phyloP scores from a whole-genome alignment of 1,140 invertebrate genomes.

The Papilio dardanus region DNA sequence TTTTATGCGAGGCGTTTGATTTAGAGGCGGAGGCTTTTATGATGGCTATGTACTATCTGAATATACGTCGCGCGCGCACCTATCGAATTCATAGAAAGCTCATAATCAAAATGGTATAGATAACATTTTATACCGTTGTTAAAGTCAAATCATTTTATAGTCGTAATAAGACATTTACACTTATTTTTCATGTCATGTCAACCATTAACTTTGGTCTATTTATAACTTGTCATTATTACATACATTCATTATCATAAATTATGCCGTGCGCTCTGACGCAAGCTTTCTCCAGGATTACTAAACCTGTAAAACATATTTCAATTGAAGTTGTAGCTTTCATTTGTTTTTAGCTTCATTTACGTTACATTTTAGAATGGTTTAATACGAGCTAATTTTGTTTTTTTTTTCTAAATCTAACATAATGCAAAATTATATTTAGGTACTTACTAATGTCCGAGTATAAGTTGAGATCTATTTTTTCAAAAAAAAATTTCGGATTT shows the following conservation, averaged over 20 bases:
- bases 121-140: conserved; percentile 11
- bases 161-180: conserved; percentile 41
- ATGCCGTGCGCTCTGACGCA: neutral
- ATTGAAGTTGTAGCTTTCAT: neutral
- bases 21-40: conserved; percentile 60
- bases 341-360: too few species aligned
- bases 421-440: too few species aligned
- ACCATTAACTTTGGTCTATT: neutral
- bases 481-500: too few species aligned
- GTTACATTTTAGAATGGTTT: too few species aligned
- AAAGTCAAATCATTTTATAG: conserved; percentile 46
- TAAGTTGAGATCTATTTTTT: too few species aligned
- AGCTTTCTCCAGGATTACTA: neutral
- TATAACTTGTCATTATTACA: neutral
- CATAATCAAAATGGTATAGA: conserved; percentile 4
- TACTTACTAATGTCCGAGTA: too few species aligned
- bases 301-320: neutral
- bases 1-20: conserved; percentile 70
- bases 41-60: conserved; percentile 32
- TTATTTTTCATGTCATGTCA: conserved; percentile 4
- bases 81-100: neutral
- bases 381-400: too few species aligned
- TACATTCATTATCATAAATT: neutral
- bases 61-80: neutral
- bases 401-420: too few species aligned